Evolutionary conservation across 2,113 vertebrate genomes (phyloP).

Genomic region (Chrysemys picta): DNA sequence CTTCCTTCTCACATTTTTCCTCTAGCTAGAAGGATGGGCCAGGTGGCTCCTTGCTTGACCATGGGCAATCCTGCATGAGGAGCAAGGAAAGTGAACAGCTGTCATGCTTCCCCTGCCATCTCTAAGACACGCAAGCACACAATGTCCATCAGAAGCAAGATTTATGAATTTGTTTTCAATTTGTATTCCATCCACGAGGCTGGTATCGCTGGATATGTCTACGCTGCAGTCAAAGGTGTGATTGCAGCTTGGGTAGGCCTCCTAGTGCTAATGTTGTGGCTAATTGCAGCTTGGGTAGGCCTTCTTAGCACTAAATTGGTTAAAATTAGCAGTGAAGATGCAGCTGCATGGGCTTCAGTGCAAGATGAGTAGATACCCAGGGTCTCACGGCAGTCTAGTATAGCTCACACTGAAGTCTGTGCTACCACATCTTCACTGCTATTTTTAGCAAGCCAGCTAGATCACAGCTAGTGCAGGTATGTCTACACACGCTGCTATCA

Average conservation of each 20-base stretch:
- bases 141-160: background rate
- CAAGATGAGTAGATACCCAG: too few species aligned
- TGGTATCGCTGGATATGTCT: background rate
- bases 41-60: background rate
- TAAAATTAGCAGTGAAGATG: too few species aligned
- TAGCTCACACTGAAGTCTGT: background rate
- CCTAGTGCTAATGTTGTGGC: too few species aligned
- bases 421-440: background rate
- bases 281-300: too few species aligned
- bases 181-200: background rate
- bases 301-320: too few species aligned
- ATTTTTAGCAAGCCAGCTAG: background rate
- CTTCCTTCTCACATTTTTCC: background rate
- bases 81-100: accelerated
- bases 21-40: background rate
- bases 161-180: background rate
- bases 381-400: background rate
- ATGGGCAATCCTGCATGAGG: background rate
- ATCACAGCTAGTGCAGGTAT: too few species aligned
- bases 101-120: background rate
- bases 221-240: too few species aligned
- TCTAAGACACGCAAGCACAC: background rate
- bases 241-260: too few species aligned
- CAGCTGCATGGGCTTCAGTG: too few species aligned
- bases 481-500: too few species aligned